These are phyloP conservation scores for Danio choprae DNA, from an alignment of 2,797 vertebrate species.

Conservation along the genomic window DNA sequence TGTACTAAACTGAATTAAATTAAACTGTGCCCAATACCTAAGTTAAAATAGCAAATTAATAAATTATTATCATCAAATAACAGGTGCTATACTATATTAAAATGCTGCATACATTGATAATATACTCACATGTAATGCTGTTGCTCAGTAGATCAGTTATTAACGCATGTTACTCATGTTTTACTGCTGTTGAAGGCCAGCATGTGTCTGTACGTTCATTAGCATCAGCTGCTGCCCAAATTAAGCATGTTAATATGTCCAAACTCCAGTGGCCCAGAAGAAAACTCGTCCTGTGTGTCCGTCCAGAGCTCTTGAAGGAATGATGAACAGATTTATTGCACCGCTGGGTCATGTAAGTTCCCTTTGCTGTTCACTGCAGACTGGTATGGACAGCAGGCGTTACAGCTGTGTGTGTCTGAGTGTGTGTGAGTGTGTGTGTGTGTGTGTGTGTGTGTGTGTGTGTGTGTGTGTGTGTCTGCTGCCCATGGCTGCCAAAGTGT, in stretches of 20 bases:
- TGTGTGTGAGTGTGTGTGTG: conserved; percentile 60
- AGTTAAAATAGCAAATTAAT: not conserved
- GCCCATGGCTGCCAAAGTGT: conserved; percentile 58
- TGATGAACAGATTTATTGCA: conserved; percentile 8
- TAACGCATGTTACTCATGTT: not conserved
- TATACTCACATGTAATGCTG: conserved; percentile 38
- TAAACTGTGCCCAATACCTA: too few species aligned
- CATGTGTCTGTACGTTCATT: conserved; percentile 18
- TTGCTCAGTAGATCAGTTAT: not conserved
- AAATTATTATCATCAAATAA: not conserved
- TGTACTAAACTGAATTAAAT: too few species aligned
- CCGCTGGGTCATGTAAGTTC: conserved; percentile 4
- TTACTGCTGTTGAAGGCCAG: conserved; percentile 12
- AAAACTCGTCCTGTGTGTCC: conserved; percentile 32
- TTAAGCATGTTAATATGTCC: conserved; percentile 42
- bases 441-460: conserved; percentile 23
- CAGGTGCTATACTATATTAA: not conserved
- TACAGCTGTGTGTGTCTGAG: conserved; percentile 63
- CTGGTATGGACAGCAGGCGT: conserved; percentile 9
- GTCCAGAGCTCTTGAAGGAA: conserved; percentile 20
- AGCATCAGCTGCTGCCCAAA: conserved; percentile 45
- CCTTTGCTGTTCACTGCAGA: conserved; percentile 27
- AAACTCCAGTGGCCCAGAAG: conserved; percentile 42
- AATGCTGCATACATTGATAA: not conserved
- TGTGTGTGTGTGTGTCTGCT: conserved; percentile 23